Evolutionary conservation across 1,140 invertebrate species (phyloP).

Genomic region (Drosophila leontia): DNA sequence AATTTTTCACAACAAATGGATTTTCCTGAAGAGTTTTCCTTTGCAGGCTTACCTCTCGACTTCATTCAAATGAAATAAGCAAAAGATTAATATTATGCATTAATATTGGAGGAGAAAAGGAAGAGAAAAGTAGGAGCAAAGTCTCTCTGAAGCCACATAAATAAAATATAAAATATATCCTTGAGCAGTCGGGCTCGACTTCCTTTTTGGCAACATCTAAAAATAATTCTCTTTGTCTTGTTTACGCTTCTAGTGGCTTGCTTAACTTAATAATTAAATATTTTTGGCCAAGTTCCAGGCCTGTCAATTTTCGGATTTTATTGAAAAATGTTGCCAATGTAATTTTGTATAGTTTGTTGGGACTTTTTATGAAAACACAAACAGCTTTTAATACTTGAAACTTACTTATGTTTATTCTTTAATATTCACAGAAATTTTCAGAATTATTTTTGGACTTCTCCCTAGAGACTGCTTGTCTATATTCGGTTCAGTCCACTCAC

Average conservation of each 20-base stretch:
- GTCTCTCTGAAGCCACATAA: not conserved
- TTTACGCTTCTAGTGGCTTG: not conserved
- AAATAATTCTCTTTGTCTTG: not conserved
- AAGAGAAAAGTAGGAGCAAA: not conserved
- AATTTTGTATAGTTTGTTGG: not conserved
- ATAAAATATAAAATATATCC: not conserved
- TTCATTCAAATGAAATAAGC: constrained; percentile 73
- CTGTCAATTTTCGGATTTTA: not conserved
- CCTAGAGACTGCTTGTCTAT: constrained; percentile 3
- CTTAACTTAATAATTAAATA: constrained; percentile 5
- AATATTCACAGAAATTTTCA: not conserved
- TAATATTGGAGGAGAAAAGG: constrained; percentile 39
- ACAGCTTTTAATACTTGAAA: not conserved
- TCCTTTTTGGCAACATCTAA: constrained; percentile 12
- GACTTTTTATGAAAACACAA: not conserved
- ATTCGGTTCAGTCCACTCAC: constrained; percentile 17
- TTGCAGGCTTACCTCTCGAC: constrained; percentile 37
- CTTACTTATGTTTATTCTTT: not conserved
- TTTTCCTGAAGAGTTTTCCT: constrained; percentile 63
- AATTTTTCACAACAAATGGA: constrained; percentile 79
- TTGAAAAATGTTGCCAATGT: constrained; percentile 4
- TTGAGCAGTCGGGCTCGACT: not conserved
- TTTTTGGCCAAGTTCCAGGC: constrained; percentile 8
- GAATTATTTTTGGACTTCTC: not conserved
- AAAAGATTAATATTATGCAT: constrained; percentile 75